phyloP scores from a whole-genome alignment of 2,888 invertebrate species.

The Melanotus villosus region DNA sequence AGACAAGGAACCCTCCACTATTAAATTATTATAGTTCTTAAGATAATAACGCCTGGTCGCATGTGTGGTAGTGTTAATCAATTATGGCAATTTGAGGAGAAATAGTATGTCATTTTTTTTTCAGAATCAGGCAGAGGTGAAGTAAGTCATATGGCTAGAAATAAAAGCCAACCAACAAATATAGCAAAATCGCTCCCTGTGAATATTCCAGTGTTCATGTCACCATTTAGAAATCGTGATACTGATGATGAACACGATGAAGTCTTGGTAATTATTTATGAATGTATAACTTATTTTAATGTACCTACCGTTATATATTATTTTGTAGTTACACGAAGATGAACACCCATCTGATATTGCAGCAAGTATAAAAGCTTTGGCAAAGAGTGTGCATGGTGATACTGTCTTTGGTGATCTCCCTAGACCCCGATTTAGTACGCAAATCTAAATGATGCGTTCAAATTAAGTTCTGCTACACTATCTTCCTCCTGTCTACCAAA shows the following conservation, averaged over 20 bases:
- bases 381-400: slow-evolving; percentile 91
- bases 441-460: slow-evolving; percentile 74
- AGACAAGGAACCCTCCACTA: no score
- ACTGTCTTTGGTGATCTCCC: slow-evolving; percentile 90
- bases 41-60: no score
- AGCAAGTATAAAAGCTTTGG: slow-evolving; percentile 92
- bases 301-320: not conserved
- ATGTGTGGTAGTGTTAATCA: no score
- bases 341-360: slow-evolving; percentile 86
- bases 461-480: slow-evolving; percentile 1
- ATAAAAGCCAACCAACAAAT: slow-evolving; percentile 64
- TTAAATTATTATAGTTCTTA: no score
- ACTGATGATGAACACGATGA: slow-evolving; percentile 69
- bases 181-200: slow-evolving; percentile 86
- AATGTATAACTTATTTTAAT: no score
- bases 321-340: slow-evolving; percentile 52
- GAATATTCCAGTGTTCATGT: slow-evolving; percentile 77
- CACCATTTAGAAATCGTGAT: slow-evolving; percentile 57
- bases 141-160: slow-evolving; percentile 72
- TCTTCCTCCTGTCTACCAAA: slow-evolving; percentile 20
- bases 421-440: slow-evolving; percentile 86
- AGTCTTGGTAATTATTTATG: slow-evolving; percentile 51
- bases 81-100: no score
- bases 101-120: not conserved
- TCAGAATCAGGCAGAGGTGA: slow-evolving; percentile 66